Percentiles rank a stretch among this genome's conserved stretches.
Conservation (phyloP, 2,888 invertebrate species). For the Seira ritae region DNA sequence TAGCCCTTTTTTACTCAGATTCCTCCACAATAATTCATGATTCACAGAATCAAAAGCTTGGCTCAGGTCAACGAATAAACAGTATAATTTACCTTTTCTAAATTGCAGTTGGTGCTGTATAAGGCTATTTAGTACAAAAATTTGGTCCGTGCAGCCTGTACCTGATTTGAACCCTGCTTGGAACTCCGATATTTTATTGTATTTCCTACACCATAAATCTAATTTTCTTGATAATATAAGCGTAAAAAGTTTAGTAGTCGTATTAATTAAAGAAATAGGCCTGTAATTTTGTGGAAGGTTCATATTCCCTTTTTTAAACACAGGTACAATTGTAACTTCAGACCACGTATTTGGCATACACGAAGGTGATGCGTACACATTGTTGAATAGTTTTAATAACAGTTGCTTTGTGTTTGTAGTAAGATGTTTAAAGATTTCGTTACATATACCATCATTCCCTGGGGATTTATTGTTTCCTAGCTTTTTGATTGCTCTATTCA, state of each 20-base stretch:
- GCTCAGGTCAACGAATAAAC: conserved; percentile 41
- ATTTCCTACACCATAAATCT: not conserved
- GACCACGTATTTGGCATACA: not conserved
- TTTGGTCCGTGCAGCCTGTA: conserved; percentile 20
- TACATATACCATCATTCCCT: too few relatives aligned
- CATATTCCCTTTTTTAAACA: conserved; percentile 30
- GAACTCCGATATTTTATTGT: conserved; percentile 11
- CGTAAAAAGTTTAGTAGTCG: conserved; percentile 17
- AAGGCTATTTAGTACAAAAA: conserved; percentile 15
- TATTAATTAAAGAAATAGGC: conserved; percentile 23
- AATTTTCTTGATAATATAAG: not conserved
- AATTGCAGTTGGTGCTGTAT: conserved; percentile 8
- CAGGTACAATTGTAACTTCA: conserved; percentile 17
- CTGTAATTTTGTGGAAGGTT: conserved; percentile 16
- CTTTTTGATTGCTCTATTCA: too few relatives aligned
- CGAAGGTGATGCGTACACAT: too few relatives aligned
- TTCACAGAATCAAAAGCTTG: conserved; percentile 42
- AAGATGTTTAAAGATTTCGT: too few relatives aligned
- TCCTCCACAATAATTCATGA: conserved; percentile 39
- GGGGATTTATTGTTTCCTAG: too few relatives aligned
- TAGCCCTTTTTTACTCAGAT: conserved; percentile 19
- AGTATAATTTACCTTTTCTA: conserved; percentile 18
- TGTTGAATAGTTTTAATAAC: too few relatives aligned
- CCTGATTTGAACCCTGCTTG: conserved; percentile 35
- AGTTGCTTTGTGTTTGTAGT: too few relatives aligned